A percentile compares a stretch with the other conserved stretches of the same genome.
These are phyloP conservation scores for Corydoras sp. DNA, from an alignment of 2,113 vertebrate species.

Conservation along the genomic window DNA sequence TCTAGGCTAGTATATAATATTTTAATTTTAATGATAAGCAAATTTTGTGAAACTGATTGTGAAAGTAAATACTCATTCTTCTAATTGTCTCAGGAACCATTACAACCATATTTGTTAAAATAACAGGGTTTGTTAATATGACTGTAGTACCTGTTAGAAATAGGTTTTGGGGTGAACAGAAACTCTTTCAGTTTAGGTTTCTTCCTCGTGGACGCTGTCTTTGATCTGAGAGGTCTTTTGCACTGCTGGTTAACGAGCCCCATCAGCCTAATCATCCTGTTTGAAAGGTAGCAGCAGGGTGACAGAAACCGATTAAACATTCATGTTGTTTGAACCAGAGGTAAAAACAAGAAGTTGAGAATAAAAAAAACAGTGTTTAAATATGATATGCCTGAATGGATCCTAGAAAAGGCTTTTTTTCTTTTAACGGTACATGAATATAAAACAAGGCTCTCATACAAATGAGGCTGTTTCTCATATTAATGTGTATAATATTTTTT, in stretches of 20 bases:
- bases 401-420: background rate
- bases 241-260: slow-evolving; percentile 85
- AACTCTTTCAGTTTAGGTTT: slow-evolving; percentile 88
- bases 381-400: background rate
- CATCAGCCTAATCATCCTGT: slow-evolving; percentile 86
- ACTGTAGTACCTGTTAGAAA: slow-evolving; percentile 67
- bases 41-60: background rate
- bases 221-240: slow-evolving; percentile 78
- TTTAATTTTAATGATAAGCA: background rate
- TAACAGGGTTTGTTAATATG: slow-evolving; percentile 31
- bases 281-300: slow-evolving; percentile 41
- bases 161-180: slow-evolving; percentile 65
- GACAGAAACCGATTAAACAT: slow-evolving; percentile 18
- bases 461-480: background rate
- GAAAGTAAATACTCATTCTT: no score
- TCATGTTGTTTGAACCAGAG: slow-evolving; percentile 13
- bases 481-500: no score
- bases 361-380: slow-evolving; percentile 4
- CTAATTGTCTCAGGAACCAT: no score
- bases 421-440: background rate
- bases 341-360: slow-evolving; percentile 9
- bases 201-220: slow-evolving; percentile 78
- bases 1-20: no score
- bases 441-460: background rate
- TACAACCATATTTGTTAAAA: slow-evolving; percentile 27